phyloP scores from a whole-genome alignment of 2,888 invertebrate genomes.

The Mayetiola destructor region DNA sequence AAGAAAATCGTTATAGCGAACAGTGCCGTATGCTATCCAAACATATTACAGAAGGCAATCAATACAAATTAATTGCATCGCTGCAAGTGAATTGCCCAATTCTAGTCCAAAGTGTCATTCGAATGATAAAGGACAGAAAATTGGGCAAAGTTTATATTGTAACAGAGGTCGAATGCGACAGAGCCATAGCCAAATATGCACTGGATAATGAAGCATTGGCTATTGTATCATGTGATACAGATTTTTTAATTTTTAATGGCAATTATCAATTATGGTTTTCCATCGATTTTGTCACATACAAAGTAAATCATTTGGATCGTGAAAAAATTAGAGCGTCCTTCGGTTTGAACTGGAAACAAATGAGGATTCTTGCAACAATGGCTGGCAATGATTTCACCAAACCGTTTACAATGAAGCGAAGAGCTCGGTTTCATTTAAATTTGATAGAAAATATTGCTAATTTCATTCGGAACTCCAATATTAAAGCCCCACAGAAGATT shows the following conservation, averaged over 20 bases:
- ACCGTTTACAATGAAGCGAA: background rate
- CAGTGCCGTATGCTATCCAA: background rate
- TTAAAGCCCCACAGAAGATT: too few relatives aligned
- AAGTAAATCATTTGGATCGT: slow-evolving; percentile 14
- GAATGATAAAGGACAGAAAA: background rate
- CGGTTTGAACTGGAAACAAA: slow-evolving; percentile 13
- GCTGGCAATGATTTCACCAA: slow-evolving; percentile 17
- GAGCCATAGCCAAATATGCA: slow-evolving; percentile 18
- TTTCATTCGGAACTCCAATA: background rate
- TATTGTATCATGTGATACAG: slow-evolving; percentile 18
- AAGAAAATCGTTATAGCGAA: background rate
- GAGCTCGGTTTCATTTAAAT: background rate
- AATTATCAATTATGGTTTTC: slow-evolving; percentile 16
- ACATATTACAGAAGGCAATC: background rate
- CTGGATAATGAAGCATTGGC: slow-evolving; percentile 16
- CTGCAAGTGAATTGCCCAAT: background rate
- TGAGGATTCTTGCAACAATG: slow-evolving; percentile 17
- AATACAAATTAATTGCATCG: background rate
- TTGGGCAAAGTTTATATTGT: slow-evolving; percentile 12
- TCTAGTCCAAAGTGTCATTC: background rate
- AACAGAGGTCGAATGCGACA: slow-evolving; percentile 17
- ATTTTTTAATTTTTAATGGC: slow-evolving; percentile 19
- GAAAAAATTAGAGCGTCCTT: slow-evolving; percentile 15
- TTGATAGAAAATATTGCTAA: background rate
- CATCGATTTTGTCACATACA: background rate